Evolutionary conservation across 2,888 invertebrate species (phyloP).

Genomic region (Lasioglossum leucozonium): DNA sequence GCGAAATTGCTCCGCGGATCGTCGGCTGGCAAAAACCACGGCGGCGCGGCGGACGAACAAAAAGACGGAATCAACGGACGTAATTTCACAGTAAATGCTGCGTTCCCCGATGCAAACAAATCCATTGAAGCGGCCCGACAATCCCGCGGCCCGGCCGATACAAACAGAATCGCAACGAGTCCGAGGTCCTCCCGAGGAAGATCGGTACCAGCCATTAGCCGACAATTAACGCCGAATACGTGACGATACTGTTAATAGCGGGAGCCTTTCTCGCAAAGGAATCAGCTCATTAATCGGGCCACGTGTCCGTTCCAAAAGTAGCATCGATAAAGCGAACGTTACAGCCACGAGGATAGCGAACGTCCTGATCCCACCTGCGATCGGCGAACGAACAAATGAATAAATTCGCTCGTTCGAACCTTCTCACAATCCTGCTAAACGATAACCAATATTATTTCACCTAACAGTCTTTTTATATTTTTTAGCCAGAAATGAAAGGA

Average conservation of each 20-base stretch:
- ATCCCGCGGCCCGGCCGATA: background rate
- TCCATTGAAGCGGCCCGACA: background rate
- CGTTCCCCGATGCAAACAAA: background rate
- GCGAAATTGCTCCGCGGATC: background rate
- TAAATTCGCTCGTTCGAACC: background rate
- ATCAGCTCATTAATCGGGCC: background rate
- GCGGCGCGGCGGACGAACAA: background rate
- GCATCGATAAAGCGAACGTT: background rate
- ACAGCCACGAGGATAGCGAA: background rate
- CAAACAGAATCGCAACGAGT: background rate
- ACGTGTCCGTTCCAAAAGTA: background rate
- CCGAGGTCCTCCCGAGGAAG: slow-evolving; percentile 29
- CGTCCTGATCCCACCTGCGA: background rate
- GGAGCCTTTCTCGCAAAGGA: background rate
- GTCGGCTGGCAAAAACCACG: background rate
- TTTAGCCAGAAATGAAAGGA: too few species aligned
- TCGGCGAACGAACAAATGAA: background rate
- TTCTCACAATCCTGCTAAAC: background rate
- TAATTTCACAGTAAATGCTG: background rate
- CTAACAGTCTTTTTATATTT: too few species aligned
- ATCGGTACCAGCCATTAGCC: slow-evolving; percentile 44
- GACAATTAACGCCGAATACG: slow-evolving; percentile 47
- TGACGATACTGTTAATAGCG: slow-evolving; percentile 25
- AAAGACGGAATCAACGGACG: background rate
- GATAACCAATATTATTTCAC: background rate